These are phyloP conservation scores for Mactromeris polynyma DNA, from an alignment of 2,888 invertebrate genomes.

Conservation along the genomic window DNA sequence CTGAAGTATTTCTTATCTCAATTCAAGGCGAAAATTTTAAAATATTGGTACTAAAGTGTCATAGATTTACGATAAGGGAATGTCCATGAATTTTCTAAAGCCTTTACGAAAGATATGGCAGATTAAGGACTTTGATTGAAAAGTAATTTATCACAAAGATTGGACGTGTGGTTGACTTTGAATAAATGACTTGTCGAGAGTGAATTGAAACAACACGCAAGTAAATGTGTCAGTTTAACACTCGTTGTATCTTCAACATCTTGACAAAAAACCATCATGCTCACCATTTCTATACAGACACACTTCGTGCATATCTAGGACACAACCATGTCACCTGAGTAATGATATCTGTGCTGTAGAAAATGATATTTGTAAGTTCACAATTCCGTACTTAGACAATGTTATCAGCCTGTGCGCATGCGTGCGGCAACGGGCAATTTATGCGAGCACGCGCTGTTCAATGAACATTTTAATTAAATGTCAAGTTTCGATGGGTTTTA, in stretches of 20 bases:
- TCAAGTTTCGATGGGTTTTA: neutral
- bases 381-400: too few relatives aligned
- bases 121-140: slow-evolving; percentile 41
- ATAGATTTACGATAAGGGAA: slow-evolving; percentile 30
- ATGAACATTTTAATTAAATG: neutral
- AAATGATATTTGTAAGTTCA: too few relatives aligned
- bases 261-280: slow-evolving; percentile 1
- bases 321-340: neutral
- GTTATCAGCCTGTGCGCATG: too few relatives aligned
- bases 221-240: slow-evolving; percentile 36
- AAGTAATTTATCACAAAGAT: slow-evolving; percentile 30
- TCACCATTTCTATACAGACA: neutral
- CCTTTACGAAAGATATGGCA: slow-evolving; percentile 20
- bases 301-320: neutral
- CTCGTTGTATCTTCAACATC: slow-evolving; percentile 15
- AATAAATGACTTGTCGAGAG: slow-evolving; percentile 17
- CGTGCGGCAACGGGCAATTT: too few relatives aligned
- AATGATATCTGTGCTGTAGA: too few relatives aligned
- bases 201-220: slow-evolving; percentile 18
- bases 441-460: neutral
- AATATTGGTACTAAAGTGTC: slow-evolving; percentile 30
- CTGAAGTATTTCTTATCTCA: slow-evolving; percentile 25
- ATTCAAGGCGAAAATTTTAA: slow-evolving; percentile 22
- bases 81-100: slow-evolving; percentile 38
- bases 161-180: slow-evolving; percentile 16